Percentiles rank a stretch among this genome's conserved stretches.
Evolutionary conservation across 2,113 vertebrate species (phyloP).

Genomic region (Aleadryas rufinucha): DNA sequence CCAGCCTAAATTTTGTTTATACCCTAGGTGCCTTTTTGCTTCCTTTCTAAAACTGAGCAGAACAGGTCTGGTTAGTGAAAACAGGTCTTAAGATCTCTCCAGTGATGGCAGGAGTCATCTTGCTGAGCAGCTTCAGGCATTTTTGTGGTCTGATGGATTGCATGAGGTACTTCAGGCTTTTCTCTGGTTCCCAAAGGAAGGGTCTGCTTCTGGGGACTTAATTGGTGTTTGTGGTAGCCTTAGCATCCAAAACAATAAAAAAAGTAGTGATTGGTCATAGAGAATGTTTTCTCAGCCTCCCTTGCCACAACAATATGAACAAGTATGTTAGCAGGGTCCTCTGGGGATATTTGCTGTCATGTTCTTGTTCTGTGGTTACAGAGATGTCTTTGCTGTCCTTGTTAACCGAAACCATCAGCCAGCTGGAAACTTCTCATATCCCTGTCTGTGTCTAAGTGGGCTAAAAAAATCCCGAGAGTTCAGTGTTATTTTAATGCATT

Average conservation of each 20-base stretch:
- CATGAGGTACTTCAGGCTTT: neutral
- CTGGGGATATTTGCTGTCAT: slow-evolving; percentile 13
- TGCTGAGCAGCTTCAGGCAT: neutral
- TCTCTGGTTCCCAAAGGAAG: neutral
- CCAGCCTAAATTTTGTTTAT: neutral
- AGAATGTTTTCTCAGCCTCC: neutral
- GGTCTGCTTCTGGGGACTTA: neutral
- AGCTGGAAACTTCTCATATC: neutral
- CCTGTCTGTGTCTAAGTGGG: neutral
- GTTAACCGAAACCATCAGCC: neutral
- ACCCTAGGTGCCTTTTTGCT: neutral
- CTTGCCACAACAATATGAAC: neutral
- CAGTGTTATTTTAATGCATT: slow-evolving; percentile 6
- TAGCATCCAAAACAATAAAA: neutral
- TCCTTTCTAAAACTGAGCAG: neutral
- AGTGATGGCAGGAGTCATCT: neutral
- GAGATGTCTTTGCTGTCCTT: neutral
- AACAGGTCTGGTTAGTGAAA: neutral
- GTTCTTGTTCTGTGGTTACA: slow-evolving; percentile 17
- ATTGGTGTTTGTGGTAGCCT: slow-evolving; percentile 15
- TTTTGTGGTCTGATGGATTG: neutral
- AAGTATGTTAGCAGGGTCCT: slow-evolving; percentile 13
- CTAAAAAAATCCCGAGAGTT: slow-evolving; percentile 12
- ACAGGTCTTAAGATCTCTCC: neutral
- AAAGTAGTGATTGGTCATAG: neutral